These are phyloP conservation scores for Etheostoma perlongum DNA, from an alignment of 2,797 vertebrate species.

Conservation along the genomic window DNA sequence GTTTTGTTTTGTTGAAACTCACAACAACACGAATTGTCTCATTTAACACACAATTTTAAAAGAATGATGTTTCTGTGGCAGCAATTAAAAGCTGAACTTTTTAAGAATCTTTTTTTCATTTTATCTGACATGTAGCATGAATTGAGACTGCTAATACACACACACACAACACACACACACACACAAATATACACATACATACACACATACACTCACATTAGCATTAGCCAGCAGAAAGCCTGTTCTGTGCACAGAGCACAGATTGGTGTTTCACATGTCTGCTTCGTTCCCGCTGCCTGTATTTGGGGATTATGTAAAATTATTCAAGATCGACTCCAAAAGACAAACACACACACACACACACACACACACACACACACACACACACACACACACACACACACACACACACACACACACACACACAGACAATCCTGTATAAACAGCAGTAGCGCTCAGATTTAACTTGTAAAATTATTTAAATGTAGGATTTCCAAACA, in stretches of 20 bases:
- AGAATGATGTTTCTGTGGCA: neutral
- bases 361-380: conserved; percentile 10
- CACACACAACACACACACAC: neutral
- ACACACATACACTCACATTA: neutral
- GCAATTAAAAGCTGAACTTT: neutral
- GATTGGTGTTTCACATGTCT: conserved; percentile 61
- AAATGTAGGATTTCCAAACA: conserved; percentile 42
- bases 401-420: too few species aligned
- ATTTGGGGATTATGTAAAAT: conserved; percentile 62
- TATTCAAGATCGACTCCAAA: conserved; percentile 52
- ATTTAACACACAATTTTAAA: neutral
- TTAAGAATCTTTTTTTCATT: neutral
- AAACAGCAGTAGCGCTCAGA: conserved; percentile 28
- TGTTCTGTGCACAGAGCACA: conserved; percentile 42
- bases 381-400: neutral
- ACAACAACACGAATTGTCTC: neutral
- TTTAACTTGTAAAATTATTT: conserved; percentile 63
- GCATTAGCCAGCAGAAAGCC: conserved; percentile 20
- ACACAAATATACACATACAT: too few species aligned
- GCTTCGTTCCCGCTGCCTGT: conserved; percentile 39
- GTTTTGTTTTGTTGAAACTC: too few species aligned
- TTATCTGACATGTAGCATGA: neutral
- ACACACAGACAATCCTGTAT: neutral
- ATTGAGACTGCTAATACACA: neutral
- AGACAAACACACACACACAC: conserved; percentile 23